These are phyloP conservation scores for Girardinichthys multiradiatus DNA, from an alignment of 2,113 vertebrate species.

Conservation along the genomic window DNA sequence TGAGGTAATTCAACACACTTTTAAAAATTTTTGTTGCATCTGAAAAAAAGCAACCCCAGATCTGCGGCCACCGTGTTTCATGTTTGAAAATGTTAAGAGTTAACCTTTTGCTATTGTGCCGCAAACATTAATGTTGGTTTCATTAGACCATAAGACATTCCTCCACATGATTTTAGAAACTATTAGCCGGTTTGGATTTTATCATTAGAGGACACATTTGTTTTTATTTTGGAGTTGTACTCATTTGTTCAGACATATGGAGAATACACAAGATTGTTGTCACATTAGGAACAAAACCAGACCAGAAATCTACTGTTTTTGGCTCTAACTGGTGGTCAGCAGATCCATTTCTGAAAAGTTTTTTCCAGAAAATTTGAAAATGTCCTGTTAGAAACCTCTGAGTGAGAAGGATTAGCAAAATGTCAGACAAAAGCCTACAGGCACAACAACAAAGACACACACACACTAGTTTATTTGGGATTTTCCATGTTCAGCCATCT, in stretches of 20 bases:
- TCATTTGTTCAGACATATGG: not conserved
- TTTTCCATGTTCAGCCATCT: slow-evolving; percentile 42
- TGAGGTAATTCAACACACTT: too few relatives aligned
- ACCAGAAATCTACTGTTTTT: not conserved
- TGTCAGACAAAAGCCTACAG: not conserved
- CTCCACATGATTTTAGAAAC: too few relatives aligned
- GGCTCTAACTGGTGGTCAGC: not conserved
- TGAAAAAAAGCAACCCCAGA: not conserved
- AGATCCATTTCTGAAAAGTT: not conserved
- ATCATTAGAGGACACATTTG: not conserved
- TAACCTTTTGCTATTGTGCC: not conserved
- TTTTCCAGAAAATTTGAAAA: not conserved
- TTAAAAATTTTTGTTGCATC: too few relatives aligned
- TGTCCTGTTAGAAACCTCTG: not conserved
- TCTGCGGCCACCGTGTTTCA: not conserved
- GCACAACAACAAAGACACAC: not conserved
- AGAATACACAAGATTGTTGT: not conserved
- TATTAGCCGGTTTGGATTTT: not conserved
- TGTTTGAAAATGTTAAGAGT: not conserved
- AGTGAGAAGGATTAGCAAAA: slow-evolving; percentile 34
- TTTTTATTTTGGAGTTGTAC: not conserved
- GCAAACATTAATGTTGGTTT: too few relatives aligned
- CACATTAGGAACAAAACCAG: not conserved
- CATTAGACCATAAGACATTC: too few relatives aligned
- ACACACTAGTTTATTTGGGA: slow-evolving; percentile 46